Percentiles rank a stretch among this genome's conserved stretches.
These are phyloP conservation scores for Anaspis maculata DNA, from an alignment of 2,888 invertebrate species.

Conservation along the genomic window DNA sequence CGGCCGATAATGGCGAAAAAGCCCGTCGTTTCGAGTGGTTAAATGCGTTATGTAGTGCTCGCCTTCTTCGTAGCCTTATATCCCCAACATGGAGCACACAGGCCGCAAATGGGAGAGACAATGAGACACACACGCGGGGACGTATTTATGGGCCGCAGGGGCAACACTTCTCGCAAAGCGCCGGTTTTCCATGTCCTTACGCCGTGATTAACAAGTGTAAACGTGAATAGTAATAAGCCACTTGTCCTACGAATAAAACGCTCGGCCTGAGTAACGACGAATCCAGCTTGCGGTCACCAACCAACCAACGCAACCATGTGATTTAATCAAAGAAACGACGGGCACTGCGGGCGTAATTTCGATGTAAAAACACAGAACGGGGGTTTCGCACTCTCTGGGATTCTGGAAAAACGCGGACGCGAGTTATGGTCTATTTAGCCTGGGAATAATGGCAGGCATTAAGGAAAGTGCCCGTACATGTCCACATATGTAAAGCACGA, in stretches of 20 bases:
- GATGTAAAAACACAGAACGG: too few relatives aligned
- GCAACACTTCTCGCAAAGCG: slow-evolving; percentile 5
- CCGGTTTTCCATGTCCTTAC: slow-evolving; percentile 16
- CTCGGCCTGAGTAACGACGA: too few relatives aligned
- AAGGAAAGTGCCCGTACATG: slow-evolving; percentile 16
- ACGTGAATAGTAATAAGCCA: slow-evolving; percentile 12
- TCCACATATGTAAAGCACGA: slow-evolving; percentile 17
- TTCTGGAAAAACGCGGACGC: too few relatives aligned
- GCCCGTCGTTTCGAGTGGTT: slow-evolving; percentile 21
- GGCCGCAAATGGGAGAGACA: slow-evolving; percentile 13
- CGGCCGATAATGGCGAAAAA: slow-evolving; percentile 21
- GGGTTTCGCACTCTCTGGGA: too few relatives aligned
- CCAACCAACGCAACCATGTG: too few relatives aligned
- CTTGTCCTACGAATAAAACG: slow-evolving; percentile 10
- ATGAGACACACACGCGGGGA: slow-evolving; percentile 10
- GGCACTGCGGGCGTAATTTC: too few relatives aligned
- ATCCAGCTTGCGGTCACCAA: too few relatives aligned
- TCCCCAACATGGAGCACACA: slow-evolving; percentile 20
- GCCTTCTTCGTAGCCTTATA: slow-evolving; percentile 7
- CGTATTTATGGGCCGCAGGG: slow-evolving; percentile 3
- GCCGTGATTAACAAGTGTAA: slow-evolving; percentile 19
- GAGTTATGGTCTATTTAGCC: slow-evolving; percentile 29
- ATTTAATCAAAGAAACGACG: too few relatives aligned
- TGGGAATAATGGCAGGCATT: slow-evolving; percentile 23
- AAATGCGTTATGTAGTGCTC: slow-evolving; percentile 19